phyloP scores from a whole-genome alignment of 2,888 invertebrate species.

The Pristionchus fissidentatus region DNA sequence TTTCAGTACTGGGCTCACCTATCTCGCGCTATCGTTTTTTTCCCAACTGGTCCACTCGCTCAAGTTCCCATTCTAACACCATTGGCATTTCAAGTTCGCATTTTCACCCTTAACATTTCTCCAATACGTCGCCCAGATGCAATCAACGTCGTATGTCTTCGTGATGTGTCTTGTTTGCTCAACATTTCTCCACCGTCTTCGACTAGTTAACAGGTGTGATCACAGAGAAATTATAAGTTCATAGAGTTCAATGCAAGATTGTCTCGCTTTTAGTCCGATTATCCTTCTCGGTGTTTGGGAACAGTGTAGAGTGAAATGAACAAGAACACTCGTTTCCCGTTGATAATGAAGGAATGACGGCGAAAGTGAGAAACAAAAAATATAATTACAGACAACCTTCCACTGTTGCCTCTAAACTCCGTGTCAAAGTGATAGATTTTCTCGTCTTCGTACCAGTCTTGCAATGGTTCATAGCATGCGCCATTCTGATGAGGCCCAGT shows the following conservation, averaged over 20 bases:
- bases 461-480: not conserved
- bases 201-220: slow-evolving; percentile 5
- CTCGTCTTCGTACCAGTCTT: not conserved
- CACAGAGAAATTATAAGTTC: too few relatives aligned
- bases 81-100: not conserved
- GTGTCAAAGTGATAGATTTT: not conserved
- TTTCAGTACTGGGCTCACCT: slow-evolving; percentile 3
- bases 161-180: not conserved
- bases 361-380: too few relatives aligned
- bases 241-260: too few relatives aligned
- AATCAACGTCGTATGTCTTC: not conserved
- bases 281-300: too few relatives aligned
- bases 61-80: not conserved
- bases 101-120: not conserved
- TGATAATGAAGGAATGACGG: too few relatives aligned
- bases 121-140: not conserved
- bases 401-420: not conserved
- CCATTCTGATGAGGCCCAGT: not conserved
- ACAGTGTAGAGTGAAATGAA: too few relatives aligned
- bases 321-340: too few relatives aligned
- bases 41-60: not conserved
- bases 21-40: not conserved
- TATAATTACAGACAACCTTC: not conserved
- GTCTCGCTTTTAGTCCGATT: not conserved
- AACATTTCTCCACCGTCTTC: not conserved